These are phyloP conservation scores for Melospiza melodia DNA, from an alignment of 2,113 vertebrate genomes.

Conservation along the genomic window DNA sequence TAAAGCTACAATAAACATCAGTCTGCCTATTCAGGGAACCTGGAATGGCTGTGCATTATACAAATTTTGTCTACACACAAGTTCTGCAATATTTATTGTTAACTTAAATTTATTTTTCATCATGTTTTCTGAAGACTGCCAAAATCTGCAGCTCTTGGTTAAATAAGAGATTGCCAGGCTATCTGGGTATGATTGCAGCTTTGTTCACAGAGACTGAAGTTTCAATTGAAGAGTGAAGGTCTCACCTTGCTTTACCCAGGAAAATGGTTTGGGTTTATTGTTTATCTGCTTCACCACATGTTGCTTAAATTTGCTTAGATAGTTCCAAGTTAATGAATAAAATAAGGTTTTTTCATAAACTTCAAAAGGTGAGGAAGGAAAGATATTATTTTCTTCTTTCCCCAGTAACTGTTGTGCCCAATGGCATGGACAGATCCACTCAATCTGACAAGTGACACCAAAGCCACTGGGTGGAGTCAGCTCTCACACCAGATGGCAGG, in stretches of 20 bases:
- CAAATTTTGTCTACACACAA: neutral
- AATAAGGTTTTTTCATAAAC: neutral
- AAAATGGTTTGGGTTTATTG: neutral
- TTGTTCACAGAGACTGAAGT: neutral
- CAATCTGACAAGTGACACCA: neutral
- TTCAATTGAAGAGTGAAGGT: neutral
- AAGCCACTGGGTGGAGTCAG: neutral
- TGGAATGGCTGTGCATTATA: neutral
- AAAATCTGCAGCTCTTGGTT: neutral
- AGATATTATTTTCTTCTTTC: neutral
- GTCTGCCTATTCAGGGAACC: neutral
- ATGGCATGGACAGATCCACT: rapidly evolving
- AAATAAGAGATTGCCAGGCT: neutral
- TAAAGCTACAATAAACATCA: neutral
- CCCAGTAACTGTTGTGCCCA: neutral
- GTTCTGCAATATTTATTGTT: neutral
- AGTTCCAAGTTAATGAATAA: neutral
- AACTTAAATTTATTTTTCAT: neutral
- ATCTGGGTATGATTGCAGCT: neutral
- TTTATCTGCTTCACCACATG: neutral
- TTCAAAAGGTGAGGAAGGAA: neutral
- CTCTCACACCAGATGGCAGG: neutral
- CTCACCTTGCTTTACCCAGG: neutral
- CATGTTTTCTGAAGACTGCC: neutral
- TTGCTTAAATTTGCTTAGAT: neutral